Evolutionary conservation across 2,797 vertebrate genomes (phyloP).

Genomic region (Babyrousa celebensis): DNA sequence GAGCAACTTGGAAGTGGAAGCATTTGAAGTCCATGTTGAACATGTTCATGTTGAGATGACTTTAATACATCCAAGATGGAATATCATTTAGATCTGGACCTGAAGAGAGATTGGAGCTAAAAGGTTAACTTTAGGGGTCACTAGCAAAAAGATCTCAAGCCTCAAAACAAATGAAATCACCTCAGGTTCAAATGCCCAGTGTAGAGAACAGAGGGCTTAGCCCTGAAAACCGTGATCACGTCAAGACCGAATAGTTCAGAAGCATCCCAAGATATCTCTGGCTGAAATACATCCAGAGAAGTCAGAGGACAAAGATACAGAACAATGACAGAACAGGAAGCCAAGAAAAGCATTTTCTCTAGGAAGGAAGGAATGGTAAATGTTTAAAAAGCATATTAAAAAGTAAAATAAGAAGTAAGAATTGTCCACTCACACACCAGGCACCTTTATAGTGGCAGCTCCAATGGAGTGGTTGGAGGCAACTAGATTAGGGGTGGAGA

Average conservation of each 20-base stretch:
- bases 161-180: conserved; percentile 7
- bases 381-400: conserved; percentile 13
- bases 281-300: not conserved
- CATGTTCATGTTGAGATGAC: not conserved
- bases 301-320: not conserved
- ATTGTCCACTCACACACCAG: not conserved
- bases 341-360: not conserved
- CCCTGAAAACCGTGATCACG: not conserved
- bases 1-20: not conserved
- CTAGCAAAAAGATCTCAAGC: not conserved
- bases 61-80: not conserved
- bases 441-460: not conserved
- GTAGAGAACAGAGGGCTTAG: not conserved
- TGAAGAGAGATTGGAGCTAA: not conserved
- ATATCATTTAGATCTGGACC: not conserved
- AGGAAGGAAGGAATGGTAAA: not conserved
- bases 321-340: not conserved
- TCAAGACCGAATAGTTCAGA: not conserved
- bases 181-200: not conserved
- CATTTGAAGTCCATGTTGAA: not conserved
- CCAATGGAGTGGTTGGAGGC: not conserved
- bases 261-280: not conserved
- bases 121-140: not conserved
- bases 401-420: conserved; percentile 7
- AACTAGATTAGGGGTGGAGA: not conserved